Evolutionary conservation across 1,140 invertebrate genomes (phyloP), one percentile per base, ranked within the genome.

Genomic region (Temnothorax curvispinosus): DNA sequence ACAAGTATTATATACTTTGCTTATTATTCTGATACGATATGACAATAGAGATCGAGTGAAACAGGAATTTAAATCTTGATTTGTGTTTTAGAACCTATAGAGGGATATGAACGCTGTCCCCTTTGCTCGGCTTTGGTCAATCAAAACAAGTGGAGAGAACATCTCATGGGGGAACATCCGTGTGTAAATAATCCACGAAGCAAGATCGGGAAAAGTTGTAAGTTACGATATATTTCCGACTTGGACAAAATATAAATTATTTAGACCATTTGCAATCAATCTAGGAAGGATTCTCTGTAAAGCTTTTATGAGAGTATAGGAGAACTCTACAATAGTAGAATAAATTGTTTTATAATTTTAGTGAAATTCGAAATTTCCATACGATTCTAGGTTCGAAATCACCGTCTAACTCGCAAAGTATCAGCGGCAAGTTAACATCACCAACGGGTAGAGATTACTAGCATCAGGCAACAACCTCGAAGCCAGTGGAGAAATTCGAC

Each of bases 101-200:
- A 96, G 56, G 96, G 96, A 8, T 96, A 95, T 54, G 96, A 96
- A 85, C 96, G 96, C 84, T 98, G 98, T 94, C 98, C 98, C 3
- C 94, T 98, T 15, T 98, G 98, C 92, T 97, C 97, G 6, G 64
- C 72, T 80, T 85, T 92, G 6, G 89, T 95, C 0, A 95, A 94
- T 89, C 93, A 94, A 92, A 94, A 95, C 72, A 94, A 95, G 27
- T 98, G 97, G 97, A 96, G 96, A 92, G 95, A 96, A 52, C 97
- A 97, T 92, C 93, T 97, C 3, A 97, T 97, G 96, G 95, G 95
- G 8, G 95, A 96, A 2, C 94, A 95, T 89, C 95, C 96, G 3
- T 97, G 96, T 91, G 90, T 92, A 32, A 96, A 96, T 86, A 96
- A 96, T 92, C 95, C 95, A 27, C 93, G 96, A 74, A 94, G 91